Conservation (phyloP, 1,140 invertebrate species). For the Hypothenemus hampei region DNA sequence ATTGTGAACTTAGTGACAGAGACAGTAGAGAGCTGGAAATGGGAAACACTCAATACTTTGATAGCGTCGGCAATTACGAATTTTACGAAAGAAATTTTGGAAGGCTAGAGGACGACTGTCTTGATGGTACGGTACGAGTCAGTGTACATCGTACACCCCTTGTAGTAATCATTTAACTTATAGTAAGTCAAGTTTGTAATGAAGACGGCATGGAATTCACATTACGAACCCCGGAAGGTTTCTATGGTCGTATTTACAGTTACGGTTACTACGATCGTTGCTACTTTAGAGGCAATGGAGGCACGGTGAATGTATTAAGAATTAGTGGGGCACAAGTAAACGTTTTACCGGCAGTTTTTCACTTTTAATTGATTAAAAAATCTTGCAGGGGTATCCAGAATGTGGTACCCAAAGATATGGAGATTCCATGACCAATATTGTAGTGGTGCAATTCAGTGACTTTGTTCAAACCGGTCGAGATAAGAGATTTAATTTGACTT, state of each 20-base stretch:
- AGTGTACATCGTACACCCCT: slow-evolving; percentile 11
- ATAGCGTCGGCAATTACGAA: slow-evolving; percentile 76
- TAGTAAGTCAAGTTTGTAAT: slow-evolving; percentile 82
- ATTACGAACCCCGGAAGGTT: slow-evolving; percentile 78
- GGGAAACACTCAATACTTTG: slow-evolving; percentile 78
- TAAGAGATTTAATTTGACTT: slow-evolving; percentile 88
- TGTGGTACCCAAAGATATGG: slow-evolving; percentile 89
- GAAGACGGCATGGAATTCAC: slow-evolving; percentile 93
- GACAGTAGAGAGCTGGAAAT: slow-evolving; percentile 79
- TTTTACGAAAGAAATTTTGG: slow-evolving; percentile 77
- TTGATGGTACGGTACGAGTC: no score
- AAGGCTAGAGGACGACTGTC: slow-evolving; percentile 67
- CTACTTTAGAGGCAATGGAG: slow-evolving; percentile 85
- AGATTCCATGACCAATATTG: slow-evolving; percentile 89
- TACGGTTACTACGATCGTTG: slow-evolving; percentile 88
- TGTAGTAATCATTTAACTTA: slow-evolving; percentile 10
- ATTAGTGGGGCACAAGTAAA: slow-evolving; percentile 72
- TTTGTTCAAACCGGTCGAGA: slow-evolving; percentile 86
- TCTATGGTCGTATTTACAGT: slow-evolving; percentile 84
- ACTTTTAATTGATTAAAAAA: not conserved
- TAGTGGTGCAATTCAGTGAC: slow-evolving; percentile 90
- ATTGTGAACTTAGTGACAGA: slow-evolving; percentile 83
- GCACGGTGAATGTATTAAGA: slow-evolving; percentile 72
- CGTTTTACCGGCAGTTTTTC: not conserved
- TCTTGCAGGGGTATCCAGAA: slow-evolving; percentile 69